Evolutionary conservation across 2,797 vertebrate species (phyloP).

Genomic region (Molossus alvarezi): DNA sequence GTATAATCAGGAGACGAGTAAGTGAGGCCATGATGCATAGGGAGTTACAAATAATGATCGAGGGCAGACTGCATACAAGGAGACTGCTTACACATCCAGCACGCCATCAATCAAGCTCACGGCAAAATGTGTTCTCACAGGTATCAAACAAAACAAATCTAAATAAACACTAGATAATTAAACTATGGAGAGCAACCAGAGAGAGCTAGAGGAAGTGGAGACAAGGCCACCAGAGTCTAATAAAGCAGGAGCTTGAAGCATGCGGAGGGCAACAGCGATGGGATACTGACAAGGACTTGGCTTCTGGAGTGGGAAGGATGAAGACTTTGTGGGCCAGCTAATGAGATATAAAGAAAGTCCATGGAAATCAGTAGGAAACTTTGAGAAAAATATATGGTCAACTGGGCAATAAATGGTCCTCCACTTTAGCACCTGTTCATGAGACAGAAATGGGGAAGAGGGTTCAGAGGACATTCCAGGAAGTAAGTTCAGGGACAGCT

Average conservation of each 20-base stretch:
- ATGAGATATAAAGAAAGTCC: neutral
- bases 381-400: neutral
- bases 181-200: neutral
- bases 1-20: conserved; percentile 32
- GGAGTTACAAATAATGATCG: neutral
- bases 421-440: neutral
- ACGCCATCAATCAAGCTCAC: neutral
- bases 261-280: neutral
- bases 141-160: neutral
- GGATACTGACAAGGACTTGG: neutral
- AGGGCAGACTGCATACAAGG: neutral
- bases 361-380: conserved; percentile 20
- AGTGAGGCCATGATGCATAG: neutral
- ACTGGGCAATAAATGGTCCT: neutral
- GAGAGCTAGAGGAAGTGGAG: neutral
- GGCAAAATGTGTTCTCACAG: neutral
- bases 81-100: neutral
- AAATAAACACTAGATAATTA: conserved; percentile 15
- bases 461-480: neutral
- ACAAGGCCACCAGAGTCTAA: neutral
- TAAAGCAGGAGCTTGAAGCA: neutral
- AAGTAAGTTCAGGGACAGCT: neutral
- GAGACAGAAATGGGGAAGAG: neutral
- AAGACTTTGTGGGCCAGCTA: neutral
- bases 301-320: neutral